Base-by-base conservation (phyloP, 2,113 vertebrate species). In the Seriola dumerili region DNA sequence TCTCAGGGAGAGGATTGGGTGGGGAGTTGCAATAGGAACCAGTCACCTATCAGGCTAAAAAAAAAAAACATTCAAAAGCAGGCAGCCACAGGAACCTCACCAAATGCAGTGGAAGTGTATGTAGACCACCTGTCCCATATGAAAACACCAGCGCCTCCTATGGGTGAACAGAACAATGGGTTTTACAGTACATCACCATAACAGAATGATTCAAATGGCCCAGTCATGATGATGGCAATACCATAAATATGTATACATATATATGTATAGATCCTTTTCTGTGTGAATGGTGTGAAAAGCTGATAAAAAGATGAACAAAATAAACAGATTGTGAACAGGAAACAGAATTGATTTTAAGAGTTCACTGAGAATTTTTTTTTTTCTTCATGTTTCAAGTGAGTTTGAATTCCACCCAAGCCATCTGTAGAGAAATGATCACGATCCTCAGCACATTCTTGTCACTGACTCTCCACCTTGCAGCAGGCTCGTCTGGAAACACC, bases 81-180 rank as follows among this genome's bases (percentile, higher is more conserved):
- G 84, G 92, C 86, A 93, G 90, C 91, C 84, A 85, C 80, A 90
- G 87, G 88, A 93, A 93, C 93, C 95, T 96, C 95, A 96, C 94
- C 95, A 94, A 94, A 91, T 95, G 92, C 91, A 93, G 94, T 84
- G 94, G 95, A 91, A 95, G 94, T 91, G 94, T 94, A 91, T 91
- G 95, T 80, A 95, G 95, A 85, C 93, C 94, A 91, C 93, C 94
- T 85, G 93, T 95, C 92, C 95, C 95, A 94, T 95, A 95, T 91
- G 95, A 95, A 94, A 95, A 95, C 93, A 95, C 93, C 91, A 95
- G 94, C 93, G 93, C 94, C 94, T 96, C 95, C 95, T 96, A 95
- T 87, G 90, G 93, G 94, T 95, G 94, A 93, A 95, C 93, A 95
- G 88, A 95, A 94, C 93, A 92, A 95, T 90, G 89, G 83, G 90